Base-by-base conservation (phyloP, 2,797 vertebrate species). In the Chiloscyllium punctatum region DNA sequence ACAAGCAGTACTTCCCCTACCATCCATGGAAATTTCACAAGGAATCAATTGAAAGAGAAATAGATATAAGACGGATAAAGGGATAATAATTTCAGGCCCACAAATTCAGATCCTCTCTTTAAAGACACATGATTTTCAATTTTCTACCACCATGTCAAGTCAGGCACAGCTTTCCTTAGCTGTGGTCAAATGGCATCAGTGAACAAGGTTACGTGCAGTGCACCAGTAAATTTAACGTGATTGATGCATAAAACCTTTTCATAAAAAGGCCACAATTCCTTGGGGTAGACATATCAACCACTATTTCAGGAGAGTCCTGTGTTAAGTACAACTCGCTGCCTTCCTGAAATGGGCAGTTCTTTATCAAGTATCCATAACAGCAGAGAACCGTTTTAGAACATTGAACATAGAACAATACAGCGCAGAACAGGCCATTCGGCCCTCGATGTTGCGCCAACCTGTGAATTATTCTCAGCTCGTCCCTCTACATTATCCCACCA, bases 31-130 rank as follows among this genome's bases (percentile, higher is more conserved):
- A 42, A 48, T 25, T 84, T 42, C 82, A 84, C 18, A 48, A 84
- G 82, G 82, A 84, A 84, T 84, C 82, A 84, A 84, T 42, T 84
- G 42, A 18, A 84, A 84, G 82, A 84, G 37, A 84, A 84, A 48
- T 23, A 84, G 42, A 84, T 84, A 48, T 25, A 9, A 84, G 37
- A 84, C 37, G 48, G 82, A 84, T 84, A 48, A 84, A 84, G 42
- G 82, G 82, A 48, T 84, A 84, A 84, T 42, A 84, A 77, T 77
- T 27, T 77, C 74, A 77, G 30, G 9, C 74, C 30, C 11, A 77
- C 74, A 77, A n/a, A 18, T 42, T 82, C n/a, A 82, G 77, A 37
- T n/a, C 77, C n/a, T 37, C 77, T 37, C 77, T 42, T 42, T 37
- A 37, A 82, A 37, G 16, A 18, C 16, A 3, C n/a, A 16, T 79